A percentile compares a stretch with the other conserved stretches of the same genome.
phyloP scores from a whole-genome alignment of 2,888 invertebrate species.

The Sericinus montela region DNA sequence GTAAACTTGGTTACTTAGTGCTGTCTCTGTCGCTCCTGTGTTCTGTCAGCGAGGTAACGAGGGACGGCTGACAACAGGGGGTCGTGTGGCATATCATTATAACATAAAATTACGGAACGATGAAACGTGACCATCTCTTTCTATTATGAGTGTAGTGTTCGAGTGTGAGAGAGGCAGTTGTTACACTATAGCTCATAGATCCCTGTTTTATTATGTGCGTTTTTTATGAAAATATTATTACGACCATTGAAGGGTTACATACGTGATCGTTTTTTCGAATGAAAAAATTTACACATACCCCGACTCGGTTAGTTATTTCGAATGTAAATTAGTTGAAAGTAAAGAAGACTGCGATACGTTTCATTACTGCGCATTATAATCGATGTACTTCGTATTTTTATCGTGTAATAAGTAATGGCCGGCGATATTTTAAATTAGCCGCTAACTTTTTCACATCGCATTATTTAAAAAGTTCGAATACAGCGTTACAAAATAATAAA shows the following conservation, averaged over 20 bases:
- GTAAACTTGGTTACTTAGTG: constrained; percentile 21
- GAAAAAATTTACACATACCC: constrained; percentile 20
- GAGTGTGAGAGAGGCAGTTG: constrained; percentile 11
- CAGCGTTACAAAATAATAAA: too few species aligned
- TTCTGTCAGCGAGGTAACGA: constrained; percentile 25
- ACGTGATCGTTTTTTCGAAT: constrained; percentile 28
- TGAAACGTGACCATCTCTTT: constrained; percentile 39
- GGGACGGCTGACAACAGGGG: constrained; percentile 40
- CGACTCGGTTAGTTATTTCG: constrained; percentile 18
- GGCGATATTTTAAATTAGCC: constrained; percentile 6
- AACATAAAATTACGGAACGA: constrained; percentile 33
- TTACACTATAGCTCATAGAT: background rate
- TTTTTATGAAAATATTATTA: constrained; percentile 42
- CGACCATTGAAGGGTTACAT: constrained; percentile 27
- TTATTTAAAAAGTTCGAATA: too few species aligned
- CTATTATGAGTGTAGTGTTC: constrained; percentile 19
- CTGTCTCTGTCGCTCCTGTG: constrained; percentile 30
- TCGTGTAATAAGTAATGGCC: constrained; percentile 10
- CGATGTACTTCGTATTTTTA: constrained; percentile 11
- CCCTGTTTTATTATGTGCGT: constrained; percentile 18
- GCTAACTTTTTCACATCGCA: constrained; percentile 7
- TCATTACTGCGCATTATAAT: constrained; percentile 10
- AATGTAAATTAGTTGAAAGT: constrained; percentile 20
- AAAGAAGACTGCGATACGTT: constrained; percentile 18
- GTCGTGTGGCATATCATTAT: constrained; percentile 64